Evolutionary conservation across 2,888 invertebrate genomes (phyloP).

Genomic region (Sinopyrophorus schimmeli): DNA sequence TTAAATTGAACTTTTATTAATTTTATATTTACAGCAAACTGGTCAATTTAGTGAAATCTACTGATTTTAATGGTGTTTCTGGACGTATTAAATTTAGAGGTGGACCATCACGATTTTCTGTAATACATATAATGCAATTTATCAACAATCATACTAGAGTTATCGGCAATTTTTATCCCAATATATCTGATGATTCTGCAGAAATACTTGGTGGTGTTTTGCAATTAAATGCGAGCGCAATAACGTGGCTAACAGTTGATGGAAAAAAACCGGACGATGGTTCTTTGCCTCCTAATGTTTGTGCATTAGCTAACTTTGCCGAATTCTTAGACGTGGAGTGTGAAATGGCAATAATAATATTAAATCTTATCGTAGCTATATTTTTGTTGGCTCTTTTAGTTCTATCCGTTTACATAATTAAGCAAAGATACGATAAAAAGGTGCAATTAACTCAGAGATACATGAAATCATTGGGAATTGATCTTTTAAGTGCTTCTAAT

Average conservation of each 20-base stretch:
- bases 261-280: conserved; percentile 71
- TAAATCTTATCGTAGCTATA: conserved; percentile 62
- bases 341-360: conserved; percentile 70
- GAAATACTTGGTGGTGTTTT: conserved; percentile 60
- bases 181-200: conserved; percentile 54
- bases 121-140: conserved; percentile 66
- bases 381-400: conserved; percentile 60
- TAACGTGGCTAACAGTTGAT: conserved; percentile 68
- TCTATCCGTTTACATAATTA: conserved; percentile 63
- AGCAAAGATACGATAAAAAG: conserved; percentile 70
- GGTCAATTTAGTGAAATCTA: conserved; percentile 64
- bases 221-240: conserved; percentile 58
- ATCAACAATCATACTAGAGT: conserved; percentile 55
- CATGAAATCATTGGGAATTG: conserved; percentile 72
- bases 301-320: conserved; percentile 71
- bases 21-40: conserved; percentile 47
- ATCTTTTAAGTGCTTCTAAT: conserved; percentile 57
- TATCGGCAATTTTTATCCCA: conserved; percentile 64
- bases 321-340: conserved; percentile 70
- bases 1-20: conserved; percentile 1
- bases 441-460: conserved; percentile 66
- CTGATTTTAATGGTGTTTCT: conserved; percentile 74
- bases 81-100: conserved; percentile 71
- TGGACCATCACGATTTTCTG: conserved; percentile 68
- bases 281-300: conserved; percentile 60